A percentile compares a stretch with the other conserved stretches of the same genome.
phyloP scores from a whole-genome alignment of 2,113 vertebrate genomes.

The Elaphurus davidianus region DNA sequence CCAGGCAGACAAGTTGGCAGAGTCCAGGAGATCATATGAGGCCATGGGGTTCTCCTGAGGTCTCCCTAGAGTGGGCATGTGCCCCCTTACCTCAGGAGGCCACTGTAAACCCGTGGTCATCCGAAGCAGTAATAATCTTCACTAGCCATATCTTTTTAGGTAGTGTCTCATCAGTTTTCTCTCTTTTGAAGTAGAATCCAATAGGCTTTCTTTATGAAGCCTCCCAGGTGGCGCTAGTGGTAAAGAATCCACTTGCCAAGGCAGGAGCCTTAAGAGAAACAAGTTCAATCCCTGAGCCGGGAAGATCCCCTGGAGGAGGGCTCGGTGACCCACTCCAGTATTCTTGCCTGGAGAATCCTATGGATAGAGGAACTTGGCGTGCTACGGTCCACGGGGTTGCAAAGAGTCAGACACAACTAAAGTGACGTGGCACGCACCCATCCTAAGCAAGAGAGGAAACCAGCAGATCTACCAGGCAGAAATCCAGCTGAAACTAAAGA shows the following conservation, averaged over 20 bases:
- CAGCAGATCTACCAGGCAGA: not conserved
- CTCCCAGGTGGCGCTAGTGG: not conserved
- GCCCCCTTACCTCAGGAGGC: not conserved
- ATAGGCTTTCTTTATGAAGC: not conserved
- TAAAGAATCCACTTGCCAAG: not conserved
- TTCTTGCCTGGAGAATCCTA: not conserved
- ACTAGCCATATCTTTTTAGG: not conserved
- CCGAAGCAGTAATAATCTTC: not conserved
- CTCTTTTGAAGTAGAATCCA: not conserved
- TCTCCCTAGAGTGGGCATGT: not conserved
- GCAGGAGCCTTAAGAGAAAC: not conserved
- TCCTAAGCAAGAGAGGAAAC: not conserved
- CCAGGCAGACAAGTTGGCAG: not conserved
- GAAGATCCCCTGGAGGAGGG: not conserved
- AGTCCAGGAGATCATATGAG: accelerated
- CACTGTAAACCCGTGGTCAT: not conserved
- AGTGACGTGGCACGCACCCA: not conserved
- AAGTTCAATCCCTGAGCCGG: not conserved
- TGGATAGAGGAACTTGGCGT: not conserved
- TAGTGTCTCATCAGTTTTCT: not conserved
- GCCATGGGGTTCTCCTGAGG: not conserved
- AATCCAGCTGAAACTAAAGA: not conserved
- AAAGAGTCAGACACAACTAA: not conserved
- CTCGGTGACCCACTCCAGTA: not conserved
- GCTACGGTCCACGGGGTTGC: not conserved